A percentile compares a stretch with the other conserved stretches of the same genome.
Conservation (phyloP, 2,797 vertebrate species). For the Pipistrellus pipistrellus region DNA sequence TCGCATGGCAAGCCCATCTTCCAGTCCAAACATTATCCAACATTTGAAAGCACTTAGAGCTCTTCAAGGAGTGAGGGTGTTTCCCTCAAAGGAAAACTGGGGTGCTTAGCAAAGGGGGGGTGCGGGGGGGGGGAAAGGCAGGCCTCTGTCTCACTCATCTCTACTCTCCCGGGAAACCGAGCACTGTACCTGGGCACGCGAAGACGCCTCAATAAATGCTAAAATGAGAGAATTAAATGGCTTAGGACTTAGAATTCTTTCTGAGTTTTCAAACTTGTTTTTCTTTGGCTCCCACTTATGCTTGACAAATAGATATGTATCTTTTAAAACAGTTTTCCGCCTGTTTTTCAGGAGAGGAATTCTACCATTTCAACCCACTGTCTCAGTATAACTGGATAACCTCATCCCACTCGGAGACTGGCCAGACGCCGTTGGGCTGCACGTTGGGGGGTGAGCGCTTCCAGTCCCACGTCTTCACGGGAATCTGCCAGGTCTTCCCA, state of each 20-base stretch:
- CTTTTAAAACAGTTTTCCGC: slow-evolving; percentile 5
- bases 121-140: background rate
- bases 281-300: slow-evolving; percentile 55
- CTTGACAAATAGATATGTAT: background rate
- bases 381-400: slow-evolving; percentile 95
- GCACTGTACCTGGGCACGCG: background rate
- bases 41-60: background rate
- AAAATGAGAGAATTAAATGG: background rate
- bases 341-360: background rate
- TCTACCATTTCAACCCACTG: background rate
- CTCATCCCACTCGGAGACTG: slow-evolving; percentile 92
- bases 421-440: slow-evolving; percentile 95
- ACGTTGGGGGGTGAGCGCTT: slow-evolving; percentile 95
- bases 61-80: slow-evolving; percentile 10
- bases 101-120: slow-evolving; percentile 38
- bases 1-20: background rate
- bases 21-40: background rate
- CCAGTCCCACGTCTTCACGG: slow-evolving; percentile 96
- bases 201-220: background rate
- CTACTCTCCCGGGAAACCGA: background rate
- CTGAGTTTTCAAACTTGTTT: slow-evolving; percentile 35
- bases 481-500: slow-evolving; percentile 93
- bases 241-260: background rate
- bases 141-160: background rate
- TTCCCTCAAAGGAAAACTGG: slow-evolving; percentile 27